Conservation (phyloP, 1,140 invertebrate species). For the Druon quercuslanigerum region DNA sequence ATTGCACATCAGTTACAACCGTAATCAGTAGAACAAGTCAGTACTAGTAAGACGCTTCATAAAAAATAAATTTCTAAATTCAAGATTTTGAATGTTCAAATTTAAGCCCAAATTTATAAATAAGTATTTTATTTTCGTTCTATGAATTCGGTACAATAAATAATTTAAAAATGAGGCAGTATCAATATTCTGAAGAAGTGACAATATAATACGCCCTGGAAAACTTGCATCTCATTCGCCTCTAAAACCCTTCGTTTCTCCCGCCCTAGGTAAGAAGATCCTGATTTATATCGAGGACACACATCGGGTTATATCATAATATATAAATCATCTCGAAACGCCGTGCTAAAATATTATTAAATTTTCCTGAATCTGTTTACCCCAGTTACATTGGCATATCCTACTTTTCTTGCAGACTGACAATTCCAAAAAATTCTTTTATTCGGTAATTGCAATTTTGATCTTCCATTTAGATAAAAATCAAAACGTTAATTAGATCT, state of each 20-base stretch:
- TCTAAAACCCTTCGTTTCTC: not conserved
- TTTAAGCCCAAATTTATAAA: no score
- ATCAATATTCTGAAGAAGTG: not conserved
- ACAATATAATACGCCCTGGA: conserved; percentile 9
- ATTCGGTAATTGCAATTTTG: conserved; percentile 10
- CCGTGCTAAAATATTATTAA: conserved; percentile 25
- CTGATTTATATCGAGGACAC: conserved; percentile 56
- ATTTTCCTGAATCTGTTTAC: conserved; percentile 22
- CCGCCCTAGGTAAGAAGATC: conserved; percentile 52
- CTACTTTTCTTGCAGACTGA: not conserved
- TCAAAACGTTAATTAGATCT: conserved; percentile 1
- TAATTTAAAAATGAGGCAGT: not conserved
- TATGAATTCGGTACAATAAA: not conserved
- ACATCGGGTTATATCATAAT: conserved; percentile 46
- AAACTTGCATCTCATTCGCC: conserved; percentile 27
- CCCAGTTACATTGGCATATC: conserved; percentile 16
- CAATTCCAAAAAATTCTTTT: not conserved
- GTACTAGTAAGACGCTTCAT: no score
- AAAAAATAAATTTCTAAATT: no score
- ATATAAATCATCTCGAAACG: conserved; percentile 50
- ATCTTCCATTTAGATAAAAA: not conserved
- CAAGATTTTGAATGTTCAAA: no score
- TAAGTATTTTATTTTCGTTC: no score
- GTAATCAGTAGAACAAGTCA: no score
- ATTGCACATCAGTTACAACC: no score